Evolutionary conservation across 2,113 vertebrate species (phyloP).

Genomic region (Hippocampus barbouri): DNA sequence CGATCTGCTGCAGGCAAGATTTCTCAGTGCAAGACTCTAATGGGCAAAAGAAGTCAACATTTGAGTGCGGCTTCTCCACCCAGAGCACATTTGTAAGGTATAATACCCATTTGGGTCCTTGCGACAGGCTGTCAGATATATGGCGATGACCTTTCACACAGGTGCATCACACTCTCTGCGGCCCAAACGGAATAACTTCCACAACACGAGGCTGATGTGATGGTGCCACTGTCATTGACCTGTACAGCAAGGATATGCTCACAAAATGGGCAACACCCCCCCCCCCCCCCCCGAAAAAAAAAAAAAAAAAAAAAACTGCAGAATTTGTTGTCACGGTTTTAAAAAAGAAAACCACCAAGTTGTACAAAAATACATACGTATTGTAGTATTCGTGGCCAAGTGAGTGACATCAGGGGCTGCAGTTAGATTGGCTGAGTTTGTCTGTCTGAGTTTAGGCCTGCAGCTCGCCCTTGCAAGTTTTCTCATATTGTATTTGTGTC

Average conservation of each 20-base stretch:
- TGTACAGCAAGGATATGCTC: conserved; percentile 38
- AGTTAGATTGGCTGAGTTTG: no score
- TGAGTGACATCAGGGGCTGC: no score
- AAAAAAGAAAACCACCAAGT: no score
- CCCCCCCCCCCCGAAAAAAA: no score
- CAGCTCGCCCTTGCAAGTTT: no score
- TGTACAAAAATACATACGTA: no score
- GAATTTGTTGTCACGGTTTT: no score
- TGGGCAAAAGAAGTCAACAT: neutral
- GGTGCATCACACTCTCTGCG: conserved; percentile 47
- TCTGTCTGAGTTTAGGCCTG: no score
- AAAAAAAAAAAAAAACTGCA: no score
- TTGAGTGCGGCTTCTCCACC: conserved; percentile 23
- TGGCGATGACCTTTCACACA: conserved; percentile 63
- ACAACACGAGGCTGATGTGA: conserved; percentile 52
- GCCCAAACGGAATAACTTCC: conserved; percentile 66
- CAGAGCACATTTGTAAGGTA: conserved; percentile 22
- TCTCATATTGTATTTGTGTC: neutral
- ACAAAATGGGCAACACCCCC: conserved; percentile 21
- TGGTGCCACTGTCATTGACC: conserved; percentile 63
- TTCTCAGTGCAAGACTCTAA: neutral
- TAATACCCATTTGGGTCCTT: conserved; percentile 54
- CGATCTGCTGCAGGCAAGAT: neutral
- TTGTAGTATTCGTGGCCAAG: no score
- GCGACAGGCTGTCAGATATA: conserved; percentile 65